Conservation (phyloP, 1,140 invertebrate genomes). For the Zaprionus taronus region DNA sequence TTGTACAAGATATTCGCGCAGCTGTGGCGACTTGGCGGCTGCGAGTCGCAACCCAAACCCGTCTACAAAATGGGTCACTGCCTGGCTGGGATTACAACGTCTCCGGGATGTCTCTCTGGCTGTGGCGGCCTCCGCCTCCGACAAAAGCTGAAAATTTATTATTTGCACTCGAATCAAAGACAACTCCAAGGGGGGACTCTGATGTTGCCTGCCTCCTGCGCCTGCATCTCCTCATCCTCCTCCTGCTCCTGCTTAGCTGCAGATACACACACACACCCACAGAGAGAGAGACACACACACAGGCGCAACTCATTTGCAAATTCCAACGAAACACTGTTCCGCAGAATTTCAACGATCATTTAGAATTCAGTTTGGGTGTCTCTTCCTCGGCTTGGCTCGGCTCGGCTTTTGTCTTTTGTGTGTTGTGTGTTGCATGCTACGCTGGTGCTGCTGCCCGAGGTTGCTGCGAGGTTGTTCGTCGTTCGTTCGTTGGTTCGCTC, state of each 20-base stretch:
- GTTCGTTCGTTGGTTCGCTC: conserved; percentile 27
- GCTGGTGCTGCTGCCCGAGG: conserved; percentile 7
- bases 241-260: background rate
- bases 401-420: conserved; percentile 41
- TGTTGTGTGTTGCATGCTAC: conserved; percentile 60
- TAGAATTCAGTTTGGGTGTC: conserved; percentile 82
- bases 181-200: conserved; percentile 36
- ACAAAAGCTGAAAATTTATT: conserved; percentile 73
- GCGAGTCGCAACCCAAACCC: background rate
- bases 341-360: conserved; percentile 82
- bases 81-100: conserved; percentile 68
- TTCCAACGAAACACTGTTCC: conserved; percentile 84
- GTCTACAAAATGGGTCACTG: conserved; percentile 65
- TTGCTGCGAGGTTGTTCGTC: conserved; percentile 39
- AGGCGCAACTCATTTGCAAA: conserved; percentile 83
- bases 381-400: conserved; percentile 13
- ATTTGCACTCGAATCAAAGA: conserved; percentile 74
- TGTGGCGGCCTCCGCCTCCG: conserved; percentile 14
- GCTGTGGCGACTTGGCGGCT: conserved; percentile 19
- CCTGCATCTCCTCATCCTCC: background rate
- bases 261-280: background rate
- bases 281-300: conserved; percentile 14
- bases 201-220: background rate
- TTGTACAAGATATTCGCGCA: conserved; percentile 49
- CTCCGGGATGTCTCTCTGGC: conserved; percentile 74